A percentile compares a stretch with the other conserved stretches of the same genome.
Evolutionary conservation across 2,888 invertebrate species (phyloP).

Genomic region (Orchestes rusci): DNA sequence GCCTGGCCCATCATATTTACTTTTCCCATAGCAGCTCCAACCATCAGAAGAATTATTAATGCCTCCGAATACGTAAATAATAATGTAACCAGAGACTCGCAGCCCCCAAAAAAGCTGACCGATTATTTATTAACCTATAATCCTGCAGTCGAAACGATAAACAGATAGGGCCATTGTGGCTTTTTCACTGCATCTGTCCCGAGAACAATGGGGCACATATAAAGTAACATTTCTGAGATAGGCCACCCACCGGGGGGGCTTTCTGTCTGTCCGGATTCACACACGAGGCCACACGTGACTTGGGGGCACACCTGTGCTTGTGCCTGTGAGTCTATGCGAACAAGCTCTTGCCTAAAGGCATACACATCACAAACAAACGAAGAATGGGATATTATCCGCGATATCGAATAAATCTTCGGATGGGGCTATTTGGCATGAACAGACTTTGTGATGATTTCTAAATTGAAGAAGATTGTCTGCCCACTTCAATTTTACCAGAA

Average conservation of each 20-base stretch:
- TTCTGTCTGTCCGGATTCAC: constrained; percentile 22
- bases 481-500: too few relatives aligned
- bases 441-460: too few relatives aligned
- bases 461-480: too few relatives aligned
- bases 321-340: too few relatives aligned
- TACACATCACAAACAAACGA: too few relatives aligned
- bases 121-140: constrained; percentile 25
- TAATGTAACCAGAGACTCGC: constrained; percentile 19
- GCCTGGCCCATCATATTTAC: constrained; percentile 9
- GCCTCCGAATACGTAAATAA: constrained; percentile 19
- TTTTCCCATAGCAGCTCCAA: constrained; percentile 12
- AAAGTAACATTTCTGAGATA: constrained; percentile 18
- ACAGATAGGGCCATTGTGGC: constrained; percentile 23
- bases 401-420: background rate
- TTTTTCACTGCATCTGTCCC: constrained; percentile 24
- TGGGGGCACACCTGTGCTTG: constrained; percentile 20
- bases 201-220: constrained; percentile 22
- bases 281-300: constrained; percentile 24
- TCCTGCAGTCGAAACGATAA: constrained; percentile 19
- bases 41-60: constrained; percentile 19
- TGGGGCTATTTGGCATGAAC: too few relatives aligned
- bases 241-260: constrained; percentile 16
- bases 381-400: too few relatives aligned
- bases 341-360: too few relatives aligned
- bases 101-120: constrained; percentile 14